Percentiles rank a stretch among this genome's conserved stretches.
These are phyloP conservation scores for Macrotis lagotis DNA, from an alignment of 2,113 vertebrate species.

Conservation along the genomic window DNA sequence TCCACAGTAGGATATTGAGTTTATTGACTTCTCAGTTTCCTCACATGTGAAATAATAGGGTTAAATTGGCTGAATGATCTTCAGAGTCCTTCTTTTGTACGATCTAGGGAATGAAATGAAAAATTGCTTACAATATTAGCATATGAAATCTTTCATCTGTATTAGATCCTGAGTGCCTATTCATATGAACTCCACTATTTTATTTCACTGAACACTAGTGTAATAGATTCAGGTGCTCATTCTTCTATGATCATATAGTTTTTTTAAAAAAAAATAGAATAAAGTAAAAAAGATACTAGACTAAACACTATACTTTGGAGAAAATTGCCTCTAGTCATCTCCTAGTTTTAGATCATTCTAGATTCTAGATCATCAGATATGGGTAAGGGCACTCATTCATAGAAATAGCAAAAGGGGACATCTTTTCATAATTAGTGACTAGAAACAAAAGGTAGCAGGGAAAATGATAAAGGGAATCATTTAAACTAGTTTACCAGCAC, in stretches of 20 bases:
- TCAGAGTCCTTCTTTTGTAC: not conserved
- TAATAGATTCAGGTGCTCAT: not conserved
- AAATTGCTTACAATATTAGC: not conserved
- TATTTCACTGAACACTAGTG: not conserved
- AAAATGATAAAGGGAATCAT: not conserved
- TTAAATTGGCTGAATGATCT: not conserved
- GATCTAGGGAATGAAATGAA: not conserved
- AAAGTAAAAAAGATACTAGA: not conserved
- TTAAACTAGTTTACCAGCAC: not conserved
- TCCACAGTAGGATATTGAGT: not conserved
- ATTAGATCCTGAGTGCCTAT: not conserved
- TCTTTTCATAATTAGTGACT: not conserved
- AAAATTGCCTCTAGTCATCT: not conserved
- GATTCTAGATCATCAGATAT: not conserved
- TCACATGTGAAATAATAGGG: not conserved
- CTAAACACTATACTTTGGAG: not conserved
- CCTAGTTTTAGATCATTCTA: not conserved
- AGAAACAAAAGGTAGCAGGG: not conserved
- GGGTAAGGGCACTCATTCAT: not conserved
- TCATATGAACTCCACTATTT: not conserved
- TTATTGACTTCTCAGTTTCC: not conserved
- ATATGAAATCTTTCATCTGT: not conserved
- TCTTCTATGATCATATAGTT: not conserved
- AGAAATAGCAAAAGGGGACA: not conserved
- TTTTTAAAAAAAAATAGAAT: not conserved